Base-by-base conservation (phyloP, 2,113 vertebrate species). In the Notarius lentiginosus region DNA sequence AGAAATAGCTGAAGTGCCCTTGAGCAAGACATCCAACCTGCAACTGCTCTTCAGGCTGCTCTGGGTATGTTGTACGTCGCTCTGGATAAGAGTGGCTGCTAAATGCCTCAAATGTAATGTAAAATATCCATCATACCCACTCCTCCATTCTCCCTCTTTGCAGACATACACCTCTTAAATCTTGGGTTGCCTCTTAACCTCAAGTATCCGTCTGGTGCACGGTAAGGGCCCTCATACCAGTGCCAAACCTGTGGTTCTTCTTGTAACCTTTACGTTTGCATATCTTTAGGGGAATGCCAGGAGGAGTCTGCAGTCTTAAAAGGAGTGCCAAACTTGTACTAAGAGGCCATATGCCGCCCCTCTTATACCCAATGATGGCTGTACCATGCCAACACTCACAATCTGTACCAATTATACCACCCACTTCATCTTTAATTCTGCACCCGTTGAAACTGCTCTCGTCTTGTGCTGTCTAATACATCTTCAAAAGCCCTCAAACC, bases 241-340 rank as follows among this genome's bases (percentile, higher is more conserved):
- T 27, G 80, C 66, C 84, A 76, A 89, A 89, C 90, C 92, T 89
- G 86, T 80, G 92, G 90, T 91, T 94, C 89, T 91, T 94, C 61
- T 91, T 94, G 72, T 90, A 87, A 89, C 82, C 89, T 76, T 72
- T 49, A 83, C n/a, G 41, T 73, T 84, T 86, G 88, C 80, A 30
- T 91, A 89, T 92, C 91, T 92, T 92, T 89, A 56, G 92, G 91
- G 91, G 90, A 87, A 73, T 30, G 68, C 90, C 90, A 92, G 89
- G 91, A 88, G 87, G 56, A 92, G 89, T 91, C 87, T 84, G 87
- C 88, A 82, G 90, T 87, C 86, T 47, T 90, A 92, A 93, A 41
- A 94, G 93, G 93, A 93, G 91, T 92, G 93, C 93, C 93, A 94
- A 91, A 87, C 79, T 91, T 92, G 91, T 90, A 91, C 90, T 90